These are phyloP conservation scores for Nineta flava DNA, from an alignment of 2,888 invertebrate species.

Conservation along the genomic window DNA sequence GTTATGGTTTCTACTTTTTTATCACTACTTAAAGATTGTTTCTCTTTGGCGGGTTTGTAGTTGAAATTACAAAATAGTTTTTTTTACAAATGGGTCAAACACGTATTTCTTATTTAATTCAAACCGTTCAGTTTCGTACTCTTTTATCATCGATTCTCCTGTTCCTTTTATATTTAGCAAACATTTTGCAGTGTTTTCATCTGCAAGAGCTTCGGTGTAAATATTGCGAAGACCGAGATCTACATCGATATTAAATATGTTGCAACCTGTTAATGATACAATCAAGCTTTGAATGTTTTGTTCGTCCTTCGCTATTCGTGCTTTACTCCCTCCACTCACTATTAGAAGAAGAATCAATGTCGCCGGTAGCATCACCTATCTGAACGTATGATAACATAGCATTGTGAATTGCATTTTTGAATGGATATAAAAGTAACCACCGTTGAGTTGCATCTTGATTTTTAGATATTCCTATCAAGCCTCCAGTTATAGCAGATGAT, in stretches of 20 bases:
- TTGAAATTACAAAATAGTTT: too few species aligned
- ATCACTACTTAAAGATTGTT: too few species aligned
- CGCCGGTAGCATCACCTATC: not conserved
- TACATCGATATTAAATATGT: not conserved
- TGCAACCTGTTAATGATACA: not conserved
- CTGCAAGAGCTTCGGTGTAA: too few species aligned
- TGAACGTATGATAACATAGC: not conserved
- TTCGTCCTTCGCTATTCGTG: too few species aligned
- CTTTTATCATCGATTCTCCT: too few species aligned
- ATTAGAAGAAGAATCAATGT: not conserved
- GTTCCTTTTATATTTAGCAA: too few species aligned
- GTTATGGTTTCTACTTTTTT: not conserved
- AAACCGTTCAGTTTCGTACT: too few species aligned
- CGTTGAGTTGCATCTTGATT: constrained; percentile 14
- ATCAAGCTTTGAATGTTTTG: not conserved
- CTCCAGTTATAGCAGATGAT: constrained; percentile 18
- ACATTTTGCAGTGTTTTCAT: too few species aligned
- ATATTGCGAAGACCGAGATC: too few species aligned
- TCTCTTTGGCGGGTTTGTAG: too few species aligned
- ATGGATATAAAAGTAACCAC: not conserved
- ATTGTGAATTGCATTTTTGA: not conserved
- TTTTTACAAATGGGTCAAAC: too few species aligned
- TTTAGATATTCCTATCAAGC: constrained; percentile 15
- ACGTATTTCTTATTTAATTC: too few species aligned
- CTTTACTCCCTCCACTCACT: not conserved